Evolutionary conservation across 2,797 vertebrate species (phyloP).

Genomic region (Tenualosa thibaudeaui): DNA sequence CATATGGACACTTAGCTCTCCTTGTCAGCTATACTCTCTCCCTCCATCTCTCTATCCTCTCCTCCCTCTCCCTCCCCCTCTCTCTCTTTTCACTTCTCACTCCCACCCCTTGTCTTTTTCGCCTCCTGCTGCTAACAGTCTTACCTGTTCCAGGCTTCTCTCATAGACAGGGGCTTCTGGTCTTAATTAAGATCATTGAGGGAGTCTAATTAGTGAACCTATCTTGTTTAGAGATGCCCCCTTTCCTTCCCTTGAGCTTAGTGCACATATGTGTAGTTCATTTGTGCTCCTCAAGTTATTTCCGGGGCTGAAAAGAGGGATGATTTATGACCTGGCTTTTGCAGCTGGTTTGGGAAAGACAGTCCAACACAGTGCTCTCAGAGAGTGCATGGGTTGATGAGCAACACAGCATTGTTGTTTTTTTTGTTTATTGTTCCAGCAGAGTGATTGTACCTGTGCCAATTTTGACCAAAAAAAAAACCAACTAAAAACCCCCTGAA

Average conservation of each 20-base stretch:
- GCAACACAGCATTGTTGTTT: constrained; percentile 9
- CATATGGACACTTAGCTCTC: constrained; percentile 13
- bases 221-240: neutral
- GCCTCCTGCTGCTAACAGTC: neutral
- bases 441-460: neutral
- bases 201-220: neutral
- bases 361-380: neutral
- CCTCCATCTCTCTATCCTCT: neutral
- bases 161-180: neutral
- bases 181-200: constrained; percentile 15
- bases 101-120: neutral
- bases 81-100: neutral
- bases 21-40: neutral
- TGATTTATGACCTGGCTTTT: constrained; percentile 2
- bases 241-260: neutral
- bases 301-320: neutral
- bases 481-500: neutral
- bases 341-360: constrained; percentile 8
- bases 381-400: neutral
- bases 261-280: neutral
- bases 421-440: neutral
- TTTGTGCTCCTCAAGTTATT: neutral
- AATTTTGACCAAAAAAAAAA: neutral
- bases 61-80: neutral
- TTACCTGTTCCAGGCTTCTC: neutral